Base-by-base conservation (phyloP, 2,113 vertebrate genomes). In the Pelecanus crispus region DNA sequence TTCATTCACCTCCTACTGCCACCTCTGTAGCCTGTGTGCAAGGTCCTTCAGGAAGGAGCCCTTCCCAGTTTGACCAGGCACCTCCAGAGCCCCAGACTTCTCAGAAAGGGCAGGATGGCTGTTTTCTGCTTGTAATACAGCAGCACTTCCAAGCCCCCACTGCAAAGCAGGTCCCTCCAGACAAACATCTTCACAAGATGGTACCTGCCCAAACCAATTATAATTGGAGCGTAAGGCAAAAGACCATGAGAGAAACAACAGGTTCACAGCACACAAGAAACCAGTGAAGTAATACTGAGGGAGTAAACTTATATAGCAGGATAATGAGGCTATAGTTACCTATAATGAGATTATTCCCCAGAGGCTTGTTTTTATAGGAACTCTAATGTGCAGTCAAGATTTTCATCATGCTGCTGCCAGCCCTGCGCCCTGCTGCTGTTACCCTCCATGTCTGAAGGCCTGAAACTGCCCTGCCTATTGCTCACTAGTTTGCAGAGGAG, bases 301-400 rank as follows among this genome's bases (percentile, higher is more conserved):
- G 63, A 84, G 34, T 71, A 88, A 81, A 71, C 13, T 44, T 92
- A 50, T 11, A 79, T 21, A 74, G 82, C 1, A 4, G 78, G 91
- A 91, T 86, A 95, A 95, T 86, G 77, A 94, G 66, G 24, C 40
- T 89, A 19, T n/a, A 74, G 84, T 56, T 78, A 67, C 47, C 42
- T 81, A n/a, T 70, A 93, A 96, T 82, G 45, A 80, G 58, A 80
- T 74, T 95, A 70, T 71, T 96, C 70, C 62, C 58, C 61, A 89
- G 49, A 85, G 88, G 88, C 28, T 75, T 88, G 44, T 68, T 89
- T 89, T 96, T 70, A 29, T 62, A 89, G 80, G 56, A 86, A 86
- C 31, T 63, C 29, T 42, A 75, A 61, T 19, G 20, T 8, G 16
- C 49, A 75, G 34, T 53, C 61, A 56, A 91, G 56, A 28, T 68